These are phyloP conservation scores for Adelges cooleyi DNA, from an alignment of 1,140 invertebrate species.

Conservation along the genomic window DNA sequence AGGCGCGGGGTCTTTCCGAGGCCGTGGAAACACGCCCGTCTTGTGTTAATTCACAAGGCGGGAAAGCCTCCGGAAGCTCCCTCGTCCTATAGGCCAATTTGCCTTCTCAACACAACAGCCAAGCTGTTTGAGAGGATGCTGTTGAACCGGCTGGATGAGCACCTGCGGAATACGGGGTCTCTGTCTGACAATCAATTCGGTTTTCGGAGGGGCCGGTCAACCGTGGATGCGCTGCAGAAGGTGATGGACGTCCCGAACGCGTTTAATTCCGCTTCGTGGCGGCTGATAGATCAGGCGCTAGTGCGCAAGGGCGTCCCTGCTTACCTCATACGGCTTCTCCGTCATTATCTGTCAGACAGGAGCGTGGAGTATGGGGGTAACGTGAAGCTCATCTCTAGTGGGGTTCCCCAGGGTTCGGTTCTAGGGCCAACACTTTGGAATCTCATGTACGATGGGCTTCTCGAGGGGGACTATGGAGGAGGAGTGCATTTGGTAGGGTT, in stretches of 20 bases:
- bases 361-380: too few species aligned
- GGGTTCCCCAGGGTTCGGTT: neutral
- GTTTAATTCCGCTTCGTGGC: slow-evolving; percentile 2
- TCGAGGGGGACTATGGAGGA: neutral
- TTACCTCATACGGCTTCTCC: neutral
- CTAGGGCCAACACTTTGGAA: slow-evolving; percentile 5
- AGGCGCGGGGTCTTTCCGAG: neutral
- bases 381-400: neutral
- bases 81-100: neutral
- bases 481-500: neutral
- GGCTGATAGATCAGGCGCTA: neutral
- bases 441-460: neutral
- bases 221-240: neutral
- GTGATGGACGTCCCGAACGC: neutral
- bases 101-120: neutral
- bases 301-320: neutral
- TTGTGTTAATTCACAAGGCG: neutral
- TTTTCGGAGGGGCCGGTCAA: neutral
- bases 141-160: neutral
- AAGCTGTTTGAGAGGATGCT: slow-evolving; percentile 1
- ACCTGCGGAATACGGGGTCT: neutral
- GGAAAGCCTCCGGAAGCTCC: neutral
- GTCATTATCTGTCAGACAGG: neutral
- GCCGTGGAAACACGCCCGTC: neutral
- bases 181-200: neutral